Evolutionary conservation across 2,797 vertebrate species (phyloP), one percentile per base, ranked within the genome.

Genomic region (Catamblyrhynchus diadema): DNA sequence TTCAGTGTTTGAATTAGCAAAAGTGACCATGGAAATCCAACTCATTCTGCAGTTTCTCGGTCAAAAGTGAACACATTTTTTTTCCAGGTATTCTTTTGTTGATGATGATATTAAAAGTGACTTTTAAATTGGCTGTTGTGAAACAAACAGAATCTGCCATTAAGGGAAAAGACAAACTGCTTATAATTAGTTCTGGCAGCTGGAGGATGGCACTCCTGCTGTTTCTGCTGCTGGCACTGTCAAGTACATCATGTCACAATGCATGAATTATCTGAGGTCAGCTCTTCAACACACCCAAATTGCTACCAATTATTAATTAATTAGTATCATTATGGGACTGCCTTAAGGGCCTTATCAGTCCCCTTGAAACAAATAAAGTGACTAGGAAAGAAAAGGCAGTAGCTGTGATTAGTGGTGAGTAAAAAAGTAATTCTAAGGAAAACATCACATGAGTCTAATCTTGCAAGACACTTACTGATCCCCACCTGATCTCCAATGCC

Each of bases 121-220:
- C 87, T 97, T 97, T 94, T 86, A 94, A 86, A 93, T 88, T 47
- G 77, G 19, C 78, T 90, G 73, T 88, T 91, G 80, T 67, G 82
- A 90, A 95, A 90, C 89, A 96, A 96, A 90, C 70, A 91, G 82
- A 94, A 81, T 91, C 62, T 79, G 41, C 70, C 82, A 91, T 8
- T 91, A 67, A 94, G 65, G 81, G 80, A 91, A 93, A 94, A 94
- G 92, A 94, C 93, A 95, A 95, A 96, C 92, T 94, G 65, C 82
- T 91, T 65, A 94, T 95, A 96, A 96, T 96, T 97, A 95, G 92
- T 96, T 95, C 92, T 97, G 96, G 93, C 92, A 93, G 91, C 93
- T 96, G 92, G 96, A 94, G 82, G 92, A 95, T 96, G 89, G 94
- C 95, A 94, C 92, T 95, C 93, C 94, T 95, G 92, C 95, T 96